Conservation (phyloP, 2,113 vertebrate genomes). For the Colossoma macropomum region DNA sequence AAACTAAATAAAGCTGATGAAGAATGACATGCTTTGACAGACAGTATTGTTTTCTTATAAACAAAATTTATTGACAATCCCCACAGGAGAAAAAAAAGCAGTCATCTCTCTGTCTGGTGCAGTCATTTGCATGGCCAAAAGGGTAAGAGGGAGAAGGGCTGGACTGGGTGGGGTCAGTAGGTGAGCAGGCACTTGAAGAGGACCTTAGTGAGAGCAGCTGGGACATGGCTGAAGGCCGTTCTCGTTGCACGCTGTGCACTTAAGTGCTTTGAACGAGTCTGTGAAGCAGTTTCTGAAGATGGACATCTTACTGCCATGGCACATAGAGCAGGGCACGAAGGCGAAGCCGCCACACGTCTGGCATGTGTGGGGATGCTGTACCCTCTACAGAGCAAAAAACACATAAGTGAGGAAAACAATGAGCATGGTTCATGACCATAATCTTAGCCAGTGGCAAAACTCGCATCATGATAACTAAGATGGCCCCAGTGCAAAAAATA, state of each 20-base stretch:
- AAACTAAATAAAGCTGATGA: neutral
- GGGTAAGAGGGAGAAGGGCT: neutral
- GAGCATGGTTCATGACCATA: neutral
- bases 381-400: constrained; percentile 79
- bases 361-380: constrained; percentile 91
- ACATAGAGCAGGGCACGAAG: constrained; percentile 93
- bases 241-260: constrained; percentile 97
- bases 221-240: constrained; percentile 93
- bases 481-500: too few species aligned
- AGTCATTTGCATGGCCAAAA: constrained; percentile 52
- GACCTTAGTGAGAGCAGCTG: constrained; percentile 81
- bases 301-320: constrained; percentile 99
- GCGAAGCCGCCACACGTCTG: constrained; percentile 91
- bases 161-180: constrained; percentile 8
- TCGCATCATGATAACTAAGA: too few species aligned
- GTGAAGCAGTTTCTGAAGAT: constrained; percentile 98
- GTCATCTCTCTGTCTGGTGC: constrained; percentile 4
- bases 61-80: constrained; percentile 44
- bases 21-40: constrained; percentile 4
- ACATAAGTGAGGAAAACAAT: neutral
- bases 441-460: too few species aligned
- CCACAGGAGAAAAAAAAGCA: constrained; percentile 19
- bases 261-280: constrained; percentile 97
- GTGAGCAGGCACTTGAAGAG: constrained; percentile 64
- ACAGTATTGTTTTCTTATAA: constrained; percentile 9